Evolutionary conservation across 2,888 invertebrate genomes (phyloP), one percentile per base, ranked within the genome.

Genomic region (Coelopa pilipes): DNA sequence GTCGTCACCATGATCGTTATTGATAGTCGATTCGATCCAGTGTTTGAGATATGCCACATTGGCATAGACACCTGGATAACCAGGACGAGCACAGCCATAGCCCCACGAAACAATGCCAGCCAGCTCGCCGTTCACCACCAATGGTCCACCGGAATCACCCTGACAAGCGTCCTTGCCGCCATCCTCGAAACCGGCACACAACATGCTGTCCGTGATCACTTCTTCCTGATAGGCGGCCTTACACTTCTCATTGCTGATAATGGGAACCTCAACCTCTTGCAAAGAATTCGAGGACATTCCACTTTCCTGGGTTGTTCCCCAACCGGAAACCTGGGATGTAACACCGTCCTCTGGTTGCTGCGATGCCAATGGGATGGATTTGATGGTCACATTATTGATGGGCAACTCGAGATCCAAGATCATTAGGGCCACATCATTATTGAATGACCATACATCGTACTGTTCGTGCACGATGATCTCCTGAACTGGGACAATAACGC

Each of bases 371-470:
- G 71, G 67, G 70, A 84, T 78, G 3, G 79, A 34, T 5, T 74
- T 77, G 11, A 84, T 82, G 21, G 76, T 76, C 0, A 62, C 67
- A 9, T 76, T 49, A 13, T 77, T 77, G 11, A 86, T 12, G 0
- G 80, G 79, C 21, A 85, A 69, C 0, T 80, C 76, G 0, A 79
- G 74, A 0, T 74, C 72, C 1, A 85, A 70, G n/a, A 82, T 76
- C 13, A 85, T 50, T 0, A 92, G 76, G 0, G 91, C 91, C 12
- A 92, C 85, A 74, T 92, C 92, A 75, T 88, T 89, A 76, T 91
- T 90, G 5, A 77, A 79, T 9, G 68, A 80, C 1, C 78, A 50
- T 7, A 81, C 72, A 72, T 81, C 80, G 78, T 90, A 92, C 0
- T 83, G 79, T 19, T 89, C 88, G 78, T 92, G 90, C 55, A 83